phyloP scores from a whole-genome alignment of 2,888 invertebrate species.

The Adineta ricciae region DNA sequence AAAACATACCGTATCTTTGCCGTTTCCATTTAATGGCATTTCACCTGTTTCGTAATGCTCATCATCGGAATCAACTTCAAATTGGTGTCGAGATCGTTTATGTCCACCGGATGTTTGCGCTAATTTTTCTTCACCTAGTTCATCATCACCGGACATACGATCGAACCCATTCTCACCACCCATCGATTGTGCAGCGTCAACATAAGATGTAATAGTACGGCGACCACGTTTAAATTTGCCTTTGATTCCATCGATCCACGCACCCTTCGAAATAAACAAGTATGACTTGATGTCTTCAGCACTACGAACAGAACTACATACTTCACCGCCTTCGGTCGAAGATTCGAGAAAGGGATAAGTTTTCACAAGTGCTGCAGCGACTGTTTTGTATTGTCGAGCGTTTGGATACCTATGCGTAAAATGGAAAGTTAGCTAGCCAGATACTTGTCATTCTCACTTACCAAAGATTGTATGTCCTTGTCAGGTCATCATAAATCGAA shows the following conservation, averaged over 20 bases:
- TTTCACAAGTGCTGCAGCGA: slow-evolving; percentile 11
- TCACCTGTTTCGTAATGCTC: slow-evolving; percentile 15
- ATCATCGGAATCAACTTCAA: slow-evolving; percentile 16
- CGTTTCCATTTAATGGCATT: background rate
- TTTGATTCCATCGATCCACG: slow-evolving; percentile 17
- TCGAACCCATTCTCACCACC: background rate
- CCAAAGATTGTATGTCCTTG: slow-evolving; percentile 1
- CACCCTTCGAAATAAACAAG: background rate
- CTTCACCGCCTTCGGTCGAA: background rate
- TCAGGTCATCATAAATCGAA: background rate
- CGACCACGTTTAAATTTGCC: slow-evolving; percentile 20
- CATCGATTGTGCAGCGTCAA: background rate
- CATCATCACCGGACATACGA: background rate
- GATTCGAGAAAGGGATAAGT: slow-evolving; percentile 6
- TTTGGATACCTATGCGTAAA: slow-evolving; percentile 2
- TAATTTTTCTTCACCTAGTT: background rate
- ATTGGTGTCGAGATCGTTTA: slow-evolving; percentile 10
- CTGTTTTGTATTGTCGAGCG: slow-evolving; percentile 18
- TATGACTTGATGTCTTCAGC: background rate
- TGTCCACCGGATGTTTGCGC: slow-evolving; percentile 2
- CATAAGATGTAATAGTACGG: background rate
- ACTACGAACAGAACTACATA: background rate
- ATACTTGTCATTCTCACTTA: background rate
- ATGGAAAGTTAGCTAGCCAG: background rate
- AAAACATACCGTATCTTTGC: background rate